These are phyloP conservation scores for Dromiciops gliroides DNA, from an alignment of 2,113 vertebrate species.

Conservation along the genomic window DNA sequence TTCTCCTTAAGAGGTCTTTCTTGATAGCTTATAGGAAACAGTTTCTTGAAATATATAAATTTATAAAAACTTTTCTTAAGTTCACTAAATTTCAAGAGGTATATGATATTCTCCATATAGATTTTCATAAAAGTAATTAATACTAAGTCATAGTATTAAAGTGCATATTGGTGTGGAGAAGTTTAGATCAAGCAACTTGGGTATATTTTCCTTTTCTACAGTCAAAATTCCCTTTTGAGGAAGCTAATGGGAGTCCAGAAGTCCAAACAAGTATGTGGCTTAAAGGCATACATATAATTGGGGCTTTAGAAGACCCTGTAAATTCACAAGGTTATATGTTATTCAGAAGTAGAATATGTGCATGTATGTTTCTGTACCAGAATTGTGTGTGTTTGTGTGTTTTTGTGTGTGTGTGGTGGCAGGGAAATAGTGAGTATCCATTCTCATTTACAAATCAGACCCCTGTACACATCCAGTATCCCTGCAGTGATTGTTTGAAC, in stretches of 20 bases:
- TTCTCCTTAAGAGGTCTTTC: slow-evolving; percentile 50
- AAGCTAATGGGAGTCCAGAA: not conserved
- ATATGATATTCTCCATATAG: not conserved
- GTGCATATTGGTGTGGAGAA: not conserved
- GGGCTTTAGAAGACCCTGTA: not conserved
- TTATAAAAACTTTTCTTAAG: slow-evolving; percentile 59
- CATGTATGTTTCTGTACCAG: not conserved
- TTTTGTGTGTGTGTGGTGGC: not conserved
- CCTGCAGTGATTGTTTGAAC: slow-evolving; percentile 11
- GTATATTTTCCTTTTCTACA: slow-evolving; percentile 19
- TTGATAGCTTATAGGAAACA: slow-evolving; percentile 30
- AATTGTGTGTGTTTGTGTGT: not conserved
- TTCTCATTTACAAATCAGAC: not conserved
- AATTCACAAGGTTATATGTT: too few relatives aligned
- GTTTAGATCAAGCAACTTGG: slow-evolving; percentile 11
- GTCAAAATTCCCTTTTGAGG: slow-evolving; percentile 32
- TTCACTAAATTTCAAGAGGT: not conserved
- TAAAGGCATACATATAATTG: not conserved
- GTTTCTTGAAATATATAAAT: slow-evolving; percentile 55
- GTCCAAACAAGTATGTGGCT: not conserved
- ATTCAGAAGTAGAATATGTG: not conserved
- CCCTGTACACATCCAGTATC: not conserved
- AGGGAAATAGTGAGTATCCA: not conserved
- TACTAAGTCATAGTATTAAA: slow-evolving; percentile 9
- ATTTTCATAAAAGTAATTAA: slow-evolving; percentile 3